Evolutionary conservation across 2,113 vertebrate species (phyloP).

Genomic region (Poeciliopsis retropinna): DNA sequence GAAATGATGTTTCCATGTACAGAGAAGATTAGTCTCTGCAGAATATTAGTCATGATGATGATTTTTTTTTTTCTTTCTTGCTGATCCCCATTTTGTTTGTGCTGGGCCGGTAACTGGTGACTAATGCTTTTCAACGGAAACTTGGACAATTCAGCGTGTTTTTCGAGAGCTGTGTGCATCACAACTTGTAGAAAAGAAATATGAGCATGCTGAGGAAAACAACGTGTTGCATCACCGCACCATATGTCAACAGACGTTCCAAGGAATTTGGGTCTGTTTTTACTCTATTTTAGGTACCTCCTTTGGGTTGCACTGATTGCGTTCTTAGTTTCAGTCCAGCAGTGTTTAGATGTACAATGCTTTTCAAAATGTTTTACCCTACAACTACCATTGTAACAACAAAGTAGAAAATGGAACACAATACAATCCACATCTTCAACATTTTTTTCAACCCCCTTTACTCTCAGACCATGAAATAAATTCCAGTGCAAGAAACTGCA

Average conservation of each 20-base stretch:
- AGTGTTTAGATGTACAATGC: not conserved
- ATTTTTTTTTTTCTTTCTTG: not conserved
- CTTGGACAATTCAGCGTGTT: slow-evolving; percentile 33
- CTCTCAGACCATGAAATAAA: not conserved
- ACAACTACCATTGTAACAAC: too few species aligned
- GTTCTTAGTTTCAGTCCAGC: not conserved
- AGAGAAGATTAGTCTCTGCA: slow-evolving; percentile 7
- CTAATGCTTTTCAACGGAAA: slow-evolving; percentile 46
- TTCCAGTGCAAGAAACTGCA: too few species aligned
- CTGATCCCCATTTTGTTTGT: slow-evolving; percentile 31
- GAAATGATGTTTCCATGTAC: slow-evolving; percentile 13
- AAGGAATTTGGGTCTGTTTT: slow-evolving; percentile 12
- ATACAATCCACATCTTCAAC: too few species aligned
- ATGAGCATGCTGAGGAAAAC: slow-evolving; percentile 25
- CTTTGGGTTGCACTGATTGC: slow-evolving; percentile 5
- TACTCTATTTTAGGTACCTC: slow-evolving; percentile 14
- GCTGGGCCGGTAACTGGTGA: slow-evolving; percentile 39
- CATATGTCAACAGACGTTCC: slow-evolving; percentile 1
- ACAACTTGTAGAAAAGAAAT: slow-evolving; percentile 31
- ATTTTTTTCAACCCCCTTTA: not conserved
- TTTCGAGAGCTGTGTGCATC: slow-evolving; percentile 9
- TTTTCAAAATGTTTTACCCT: not conserved
- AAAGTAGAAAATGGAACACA: too few species aligned
- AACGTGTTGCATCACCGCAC: slow-evolving; percentile 41
- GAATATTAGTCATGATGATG: slow-evolving; percentile 19